Evolutionary conservation across 1,140 invertebrate species (phyloP).

Genomic region (Eubasilissa regina): DNA sequence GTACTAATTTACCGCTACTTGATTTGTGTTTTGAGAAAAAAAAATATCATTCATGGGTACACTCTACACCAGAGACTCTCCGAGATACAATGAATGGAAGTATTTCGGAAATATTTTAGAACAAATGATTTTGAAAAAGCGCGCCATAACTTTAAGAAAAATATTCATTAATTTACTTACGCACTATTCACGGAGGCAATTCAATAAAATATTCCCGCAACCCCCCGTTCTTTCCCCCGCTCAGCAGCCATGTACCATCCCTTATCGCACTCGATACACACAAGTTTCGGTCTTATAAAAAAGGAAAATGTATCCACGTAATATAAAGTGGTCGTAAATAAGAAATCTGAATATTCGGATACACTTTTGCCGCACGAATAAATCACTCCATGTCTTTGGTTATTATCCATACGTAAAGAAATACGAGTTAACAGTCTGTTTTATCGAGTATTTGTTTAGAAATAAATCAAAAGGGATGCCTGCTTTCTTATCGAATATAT

Average conservation of each 20-base stretch:
- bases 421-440: conserved; percentile 44
- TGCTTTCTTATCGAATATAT: conserved; percentile 31
- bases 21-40: no score
- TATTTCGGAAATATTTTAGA: no score
- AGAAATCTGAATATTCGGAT: conserved; percentile 26
- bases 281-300: background rate
- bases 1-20: no score
- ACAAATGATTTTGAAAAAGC: no score
- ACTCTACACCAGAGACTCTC: no score
- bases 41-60: no score
- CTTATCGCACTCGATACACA: conserved; percentile 12
- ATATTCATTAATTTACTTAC: no score
- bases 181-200: no score
- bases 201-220: background rate
- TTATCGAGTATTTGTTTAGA: conserved; percentile 48
- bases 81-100: no score
- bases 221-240: background rate
- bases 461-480: conserved; percentile 41
- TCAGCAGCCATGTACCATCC: background rate
- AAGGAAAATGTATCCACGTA: background rate
- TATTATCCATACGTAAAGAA: conserved; percentile 43
- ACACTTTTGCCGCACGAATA: conserved; percentile 24
- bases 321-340: conserved; percentile 33
- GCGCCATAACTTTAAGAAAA: no score
- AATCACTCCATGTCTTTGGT: conserved; percentile 36